phyloP scores from a whole-genome alignment of 2,113 vertebrate genomes.

The Patagioenas fasciata region DNA sequence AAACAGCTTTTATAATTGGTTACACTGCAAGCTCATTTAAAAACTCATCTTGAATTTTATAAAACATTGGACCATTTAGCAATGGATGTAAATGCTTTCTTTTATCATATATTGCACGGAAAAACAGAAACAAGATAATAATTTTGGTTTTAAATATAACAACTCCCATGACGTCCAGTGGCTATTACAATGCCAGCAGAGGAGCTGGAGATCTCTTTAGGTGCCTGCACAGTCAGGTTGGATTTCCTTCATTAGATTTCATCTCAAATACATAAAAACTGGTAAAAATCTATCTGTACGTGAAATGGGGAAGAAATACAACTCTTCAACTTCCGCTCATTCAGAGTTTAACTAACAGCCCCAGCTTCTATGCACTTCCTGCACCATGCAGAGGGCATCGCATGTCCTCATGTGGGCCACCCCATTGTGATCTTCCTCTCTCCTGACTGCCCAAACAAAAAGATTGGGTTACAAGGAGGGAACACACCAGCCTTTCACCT shows the following conservation, averaged over 20 bases:
- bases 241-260: neutral
- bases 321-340: neutral
- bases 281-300: neutral
- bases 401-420: neutral
- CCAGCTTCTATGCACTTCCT: neutral
- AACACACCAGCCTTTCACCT: neutral
- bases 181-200: neutral
- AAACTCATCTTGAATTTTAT: neutral
- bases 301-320: neutral
- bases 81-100: neutral
- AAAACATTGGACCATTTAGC: neutral
- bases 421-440: neutral
- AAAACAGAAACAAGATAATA: neutral
- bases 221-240: neutral
- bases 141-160: neutral
- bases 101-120: neutral
- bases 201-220: neutral
- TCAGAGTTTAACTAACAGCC: neutral
- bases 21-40: neutral
- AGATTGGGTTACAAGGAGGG: neutral
- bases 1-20: neutral
- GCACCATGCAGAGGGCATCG: fast-evolving
- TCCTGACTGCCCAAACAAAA: neutral
- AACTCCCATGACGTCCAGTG: fast-evolving
- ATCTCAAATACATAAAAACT: neutral